Conservation (phyloP, 2,888 invertebrate species). For the Seira musarum region DNA sequence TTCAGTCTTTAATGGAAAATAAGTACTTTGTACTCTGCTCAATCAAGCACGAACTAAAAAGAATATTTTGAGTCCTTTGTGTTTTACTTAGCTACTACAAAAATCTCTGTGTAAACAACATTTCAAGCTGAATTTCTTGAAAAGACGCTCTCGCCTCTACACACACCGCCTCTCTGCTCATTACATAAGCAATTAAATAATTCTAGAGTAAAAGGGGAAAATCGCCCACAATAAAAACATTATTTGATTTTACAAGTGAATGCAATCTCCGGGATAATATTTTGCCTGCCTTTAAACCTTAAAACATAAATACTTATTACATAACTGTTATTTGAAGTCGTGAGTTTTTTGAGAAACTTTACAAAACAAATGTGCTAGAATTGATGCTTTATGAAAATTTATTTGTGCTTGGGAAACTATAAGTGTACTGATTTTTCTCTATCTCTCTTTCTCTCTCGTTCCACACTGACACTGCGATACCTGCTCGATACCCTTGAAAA, state of each 20-base stretch:
- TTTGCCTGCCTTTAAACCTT: no score
- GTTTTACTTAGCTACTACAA: no score
- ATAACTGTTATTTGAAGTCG: no score
- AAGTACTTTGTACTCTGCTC: not conserved
- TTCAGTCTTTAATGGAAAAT: not conserved
- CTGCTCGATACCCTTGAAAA: slow-evolving; percentile 20
- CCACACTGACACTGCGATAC: slow-evolving; percentile 29
- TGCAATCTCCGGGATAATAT: no score
- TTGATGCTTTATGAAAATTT: no score
- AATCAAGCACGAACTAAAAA: slow-evolving; percentile 4
- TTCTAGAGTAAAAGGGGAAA: no score
- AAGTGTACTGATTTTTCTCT: not conserved
- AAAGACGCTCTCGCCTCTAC: slow-evolving; percentile 3
- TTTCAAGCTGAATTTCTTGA: not conserved
- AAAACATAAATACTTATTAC: no score
- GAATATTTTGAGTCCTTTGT: not conserved
- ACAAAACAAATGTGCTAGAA: not conserved
- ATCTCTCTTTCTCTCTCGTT: not conserved
- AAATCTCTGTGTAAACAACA: not conserved
- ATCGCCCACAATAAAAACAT: no score
- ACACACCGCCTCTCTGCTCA: not conserved
- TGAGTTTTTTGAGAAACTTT: no score
- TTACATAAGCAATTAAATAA: not conserved
- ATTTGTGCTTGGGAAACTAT: no score
- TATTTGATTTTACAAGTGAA: no score